Percentiles rank a stretch among this genome's conserved stretches.
phyloP scores from a whole-genome alignment of 2,113 vertebrate genomes.

The Phoenicopterus ruber region DNA sequence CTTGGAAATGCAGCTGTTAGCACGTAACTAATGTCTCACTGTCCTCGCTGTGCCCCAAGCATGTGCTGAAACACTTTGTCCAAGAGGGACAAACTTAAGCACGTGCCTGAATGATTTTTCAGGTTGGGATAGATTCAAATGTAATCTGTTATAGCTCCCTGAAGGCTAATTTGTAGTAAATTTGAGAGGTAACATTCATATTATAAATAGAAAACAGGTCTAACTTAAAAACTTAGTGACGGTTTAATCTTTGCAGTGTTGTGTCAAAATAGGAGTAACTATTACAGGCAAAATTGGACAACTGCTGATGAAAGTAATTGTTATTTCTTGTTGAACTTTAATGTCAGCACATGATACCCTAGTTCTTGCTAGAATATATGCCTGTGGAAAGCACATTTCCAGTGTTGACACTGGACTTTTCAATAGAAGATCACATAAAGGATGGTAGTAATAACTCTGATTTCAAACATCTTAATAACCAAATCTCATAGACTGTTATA shows the following conservation, averaged over 20 bases:
- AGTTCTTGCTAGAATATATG: neutral
- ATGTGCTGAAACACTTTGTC: neutral
- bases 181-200: neutral
- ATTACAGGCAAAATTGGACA: neutral
- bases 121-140: neutral
- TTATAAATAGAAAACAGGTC: neutral
- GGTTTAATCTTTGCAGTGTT: neutral
- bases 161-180: neutral
- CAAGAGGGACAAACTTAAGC: neutral
- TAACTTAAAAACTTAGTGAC: neutral
- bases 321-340: neutral
- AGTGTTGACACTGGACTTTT: neutral
- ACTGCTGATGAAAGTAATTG: neutral
- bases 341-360: neutral
- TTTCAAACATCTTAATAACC: constrained; percentile 3
- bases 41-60: neutral
- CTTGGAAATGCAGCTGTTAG: neutral
- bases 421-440: neutral
- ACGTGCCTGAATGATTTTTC: neutral
- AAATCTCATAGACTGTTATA: neutral
- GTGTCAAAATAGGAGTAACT: neutral
- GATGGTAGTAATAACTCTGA: neutral
- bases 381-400: neutral
- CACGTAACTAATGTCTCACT: neutral
- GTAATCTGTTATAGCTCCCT: neutral